Conservation (phyloP, 2,113 vertebrate species). For the Brachypodius melanocephalos region DNA sequence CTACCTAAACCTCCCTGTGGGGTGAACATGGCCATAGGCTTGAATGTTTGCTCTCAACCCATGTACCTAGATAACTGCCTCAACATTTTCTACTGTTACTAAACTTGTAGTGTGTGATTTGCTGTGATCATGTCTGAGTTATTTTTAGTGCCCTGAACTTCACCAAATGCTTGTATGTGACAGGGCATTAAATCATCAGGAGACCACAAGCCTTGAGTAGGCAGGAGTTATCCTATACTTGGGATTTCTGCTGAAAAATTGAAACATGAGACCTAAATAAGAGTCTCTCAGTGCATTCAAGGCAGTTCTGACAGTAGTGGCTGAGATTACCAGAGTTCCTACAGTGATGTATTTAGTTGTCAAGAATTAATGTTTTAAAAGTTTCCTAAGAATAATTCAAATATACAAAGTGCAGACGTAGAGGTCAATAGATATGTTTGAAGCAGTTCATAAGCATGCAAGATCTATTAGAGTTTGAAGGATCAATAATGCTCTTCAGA, state of each 20-base stretch:
- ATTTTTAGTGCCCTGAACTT: not conserved
- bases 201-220: not conserved
- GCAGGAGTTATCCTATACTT: not conserved
- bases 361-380: constrained; percentile 60
- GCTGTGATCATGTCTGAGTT: not conserved
- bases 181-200: not conserved
- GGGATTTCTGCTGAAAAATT: constrained; percentile 29
- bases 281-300: not conserved
- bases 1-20: not conserved
- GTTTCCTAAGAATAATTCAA: constrained; percentile 58
- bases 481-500: constrained; percentile 38
- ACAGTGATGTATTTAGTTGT: constrained; percentile 9
- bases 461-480: constrained; percentile 29
- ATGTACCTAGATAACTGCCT: rapidly evolving
- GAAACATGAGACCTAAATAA: not conserved
- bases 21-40: rapidly evolving
- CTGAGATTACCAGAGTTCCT: not conserved
- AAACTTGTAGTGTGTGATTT: not conserved
- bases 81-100: not conserved
- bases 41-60: not conserved
- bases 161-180: not conserved
- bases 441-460: constrained; percentile 38
- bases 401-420: constrained; percentile 2
- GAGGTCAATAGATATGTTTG: constrained; percentile 26
- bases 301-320: constrained; percentile 2